Evolutionary conservation across 2,797 vertebrate species (phyloP).

Genomic region (Dermochelys coriacea): DNA sequence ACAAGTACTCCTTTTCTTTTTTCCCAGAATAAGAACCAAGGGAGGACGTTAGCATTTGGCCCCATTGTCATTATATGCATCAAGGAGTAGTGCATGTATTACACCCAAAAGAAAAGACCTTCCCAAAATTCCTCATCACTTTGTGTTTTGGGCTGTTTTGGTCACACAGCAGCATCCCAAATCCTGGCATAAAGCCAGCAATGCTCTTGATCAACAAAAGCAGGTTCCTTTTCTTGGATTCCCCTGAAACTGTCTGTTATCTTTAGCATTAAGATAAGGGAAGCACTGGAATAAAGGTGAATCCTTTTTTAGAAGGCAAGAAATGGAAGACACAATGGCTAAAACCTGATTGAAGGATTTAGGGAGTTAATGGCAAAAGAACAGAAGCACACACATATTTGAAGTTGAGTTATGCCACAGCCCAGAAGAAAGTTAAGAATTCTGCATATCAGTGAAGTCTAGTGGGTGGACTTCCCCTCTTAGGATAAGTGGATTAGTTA

Average conservation of each 20-base stretch:
- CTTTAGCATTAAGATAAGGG: slow-evolving; percentile 12
- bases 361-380: not conserved
- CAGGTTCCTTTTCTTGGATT: not conserved
- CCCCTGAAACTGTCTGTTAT: not conserved
- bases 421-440: not conserved
- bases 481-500: not conserved
- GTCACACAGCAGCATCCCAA: not conserved
- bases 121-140: not conserved
- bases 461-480: slow-evolving; percentile 1
- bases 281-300: not conserved
- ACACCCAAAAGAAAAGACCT: not conserved
- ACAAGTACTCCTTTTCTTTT: no score
- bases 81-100: not conserved
- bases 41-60: not conserved
- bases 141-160: not conserved
- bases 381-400: not conserved
- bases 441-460: not conserved
- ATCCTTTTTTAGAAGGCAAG: not conserved
- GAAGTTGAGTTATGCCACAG: not conserved
- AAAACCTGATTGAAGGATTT: not conserved
- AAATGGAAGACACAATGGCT: not conserved
- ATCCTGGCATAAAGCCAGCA: not conserved
- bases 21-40: not conserved
- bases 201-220: not conserved
- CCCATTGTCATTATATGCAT: not conserved